These are phyloP conservation scores for Meganola albula DNA, from an alignment of 2,888 invertebrate genomes.

Conservation along the genomic window DNA sequence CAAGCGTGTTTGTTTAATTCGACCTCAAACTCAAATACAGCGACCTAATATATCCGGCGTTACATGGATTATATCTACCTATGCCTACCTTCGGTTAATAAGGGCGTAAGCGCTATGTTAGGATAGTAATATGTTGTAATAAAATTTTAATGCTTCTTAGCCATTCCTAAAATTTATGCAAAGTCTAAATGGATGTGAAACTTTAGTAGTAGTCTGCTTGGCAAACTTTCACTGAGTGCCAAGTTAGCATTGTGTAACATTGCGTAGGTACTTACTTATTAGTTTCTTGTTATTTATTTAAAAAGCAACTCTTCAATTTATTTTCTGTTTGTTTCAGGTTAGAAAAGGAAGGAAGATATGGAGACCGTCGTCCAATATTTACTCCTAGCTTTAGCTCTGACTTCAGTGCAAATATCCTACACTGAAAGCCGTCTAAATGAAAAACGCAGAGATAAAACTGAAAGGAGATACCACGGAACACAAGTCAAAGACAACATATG, in stretches of 20 bases:
- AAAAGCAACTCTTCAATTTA: constrained; percentile 28
- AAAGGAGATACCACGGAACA: constrained; percentile 57
- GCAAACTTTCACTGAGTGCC: too few relatives aligned
- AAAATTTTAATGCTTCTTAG: too few relatives aligned
- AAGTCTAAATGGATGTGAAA: too few relatives aligned
- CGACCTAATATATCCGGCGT: too few relatives aligned
- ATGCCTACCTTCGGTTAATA: too few relatives aligned
- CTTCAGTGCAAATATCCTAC: constrained; percentile 73
- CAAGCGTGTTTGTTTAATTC: too few relatives aligned
- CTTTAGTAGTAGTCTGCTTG: too few relatives aligned
- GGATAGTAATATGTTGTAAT: too few relatives aligned
- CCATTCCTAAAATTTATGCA: too few relatives aligned
- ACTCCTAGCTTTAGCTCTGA: constrained; percentile 69
- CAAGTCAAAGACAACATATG: constrained; percentile 76
- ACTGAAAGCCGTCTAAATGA: constrained; percentile 74
- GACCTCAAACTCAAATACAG: too few relatives aligned
- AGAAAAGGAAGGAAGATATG: constrained; percentile 50
- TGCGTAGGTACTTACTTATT: background rate
- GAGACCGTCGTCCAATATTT: constrained; percentile 71
- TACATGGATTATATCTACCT: too few relatives aligned
- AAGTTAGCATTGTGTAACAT: background rate
- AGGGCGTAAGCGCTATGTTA: too few relatives aligned
- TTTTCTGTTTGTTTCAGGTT: constrained; percentile 65
- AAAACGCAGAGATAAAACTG: constrained; percentile 73
- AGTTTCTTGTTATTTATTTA: constrained; percentile 10